Percentiles rank a stretch among this genome's conserved stretches.
phyloP scores from a whole-genome alignment of 2,888 invertebrate genomes.

The Lasius fuliginosus region DNA sequence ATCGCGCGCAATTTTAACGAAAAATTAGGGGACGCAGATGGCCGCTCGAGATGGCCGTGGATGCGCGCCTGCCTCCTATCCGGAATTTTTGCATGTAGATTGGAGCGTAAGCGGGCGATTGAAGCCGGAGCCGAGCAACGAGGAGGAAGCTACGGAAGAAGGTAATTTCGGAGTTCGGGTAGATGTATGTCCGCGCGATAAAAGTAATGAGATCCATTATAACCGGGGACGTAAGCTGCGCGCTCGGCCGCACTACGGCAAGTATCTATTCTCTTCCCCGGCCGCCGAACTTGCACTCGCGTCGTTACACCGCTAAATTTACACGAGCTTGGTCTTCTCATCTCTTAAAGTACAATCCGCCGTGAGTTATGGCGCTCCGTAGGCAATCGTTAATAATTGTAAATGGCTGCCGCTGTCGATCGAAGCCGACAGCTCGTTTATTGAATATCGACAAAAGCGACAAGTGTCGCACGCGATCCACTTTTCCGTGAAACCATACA shows the following conservation, averaged over 20 bases:
- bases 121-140: conserved; percentile 32
- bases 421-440: conserved; percentile 19
- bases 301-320: conserved; percentile 35
- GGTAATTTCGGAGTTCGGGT: conserved; percentile 82
- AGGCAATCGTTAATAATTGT: conserved; percentile 44
- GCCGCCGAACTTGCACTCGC: conserved; percentile 36
- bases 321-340: conserved; percentile 35
- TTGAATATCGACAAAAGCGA: conserved; percentile 21
- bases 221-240: conserved; percentile 79
- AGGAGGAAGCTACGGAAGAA: conserved; percentile 61
- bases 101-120: conserved; percentile 62
- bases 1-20: conserved; percentile 63
- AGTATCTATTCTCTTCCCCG: conserved; percentile 66
- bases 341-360: conserved; percentile 5
- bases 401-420: not conserved
- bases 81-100: conserved; percentile 83
- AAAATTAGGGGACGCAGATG: conserved; percentile 66
- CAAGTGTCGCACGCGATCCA: not conserved
- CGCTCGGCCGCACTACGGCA: conserved; percentile 49
- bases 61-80: conserved; percentile 60
- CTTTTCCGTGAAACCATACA: not conserved
- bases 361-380: conserved; percentile 9
- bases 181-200: conserved; percentile 84
- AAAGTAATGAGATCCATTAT: conserved; percentile 86
- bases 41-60: conserved; percentile 33